These are phyloP conservation scores for Drosophila fulvimacula DNA, from an alignment of 2,888 invertebrate species.

Conservation along the genomic window DNA sequence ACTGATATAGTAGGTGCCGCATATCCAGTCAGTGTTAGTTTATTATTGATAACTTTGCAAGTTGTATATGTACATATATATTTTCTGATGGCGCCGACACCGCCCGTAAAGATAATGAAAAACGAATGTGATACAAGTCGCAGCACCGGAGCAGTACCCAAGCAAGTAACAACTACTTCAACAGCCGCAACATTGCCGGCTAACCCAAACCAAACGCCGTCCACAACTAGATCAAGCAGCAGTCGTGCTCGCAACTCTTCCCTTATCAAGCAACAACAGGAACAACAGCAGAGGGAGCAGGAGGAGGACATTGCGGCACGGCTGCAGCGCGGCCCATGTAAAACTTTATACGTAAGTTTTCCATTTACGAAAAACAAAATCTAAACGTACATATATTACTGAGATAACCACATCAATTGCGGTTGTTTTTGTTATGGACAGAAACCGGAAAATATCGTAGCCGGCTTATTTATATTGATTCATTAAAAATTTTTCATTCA, in stretches of 20 bases:
- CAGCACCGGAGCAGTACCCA: conserved; percentile 71
- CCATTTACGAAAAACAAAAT: neutral
- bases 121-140: conserved; percentile 43
- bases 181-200: conserved; percentile 35
- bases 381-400: neutral
- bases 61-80: conserved; percentile 34
- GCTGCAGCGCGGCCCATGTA: conserved; percentile 86
- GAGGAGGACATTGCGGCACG: conserved; percentile 87
- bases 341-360: conserved; percentile 84
- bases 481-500: conserved; percentile 1
- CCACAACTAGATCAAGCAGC: conserved; percentile 25
- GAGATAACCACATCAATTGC: neutral
- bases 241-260: conserved; percentile 44
- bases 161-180: conserved; percentile 50
- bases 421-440: neutral
- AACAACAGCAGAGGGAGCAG: conserved; percentile 56
- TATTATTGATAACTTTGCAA: conserved; percentile 24
- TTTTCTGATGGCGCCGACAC: conserved; percentile 52
- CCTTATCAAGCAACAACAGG: conserved; percentile 59
- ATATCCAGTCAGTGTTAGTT: conserved; percentile 23
- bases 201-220: conserved; percentile 31
- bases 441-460: neutral
- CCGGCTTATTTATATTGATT: conserved; percentile 44
- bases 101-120: conserved; percentile 58
- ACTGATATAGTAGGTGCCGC: conserved; percentile 8